Evolutionary conservation across 2,113 vertebrate genomes (phyloP), one percentile per base, ranked within the genome.

Genomic region (Nematolebias whitei): DNA sequence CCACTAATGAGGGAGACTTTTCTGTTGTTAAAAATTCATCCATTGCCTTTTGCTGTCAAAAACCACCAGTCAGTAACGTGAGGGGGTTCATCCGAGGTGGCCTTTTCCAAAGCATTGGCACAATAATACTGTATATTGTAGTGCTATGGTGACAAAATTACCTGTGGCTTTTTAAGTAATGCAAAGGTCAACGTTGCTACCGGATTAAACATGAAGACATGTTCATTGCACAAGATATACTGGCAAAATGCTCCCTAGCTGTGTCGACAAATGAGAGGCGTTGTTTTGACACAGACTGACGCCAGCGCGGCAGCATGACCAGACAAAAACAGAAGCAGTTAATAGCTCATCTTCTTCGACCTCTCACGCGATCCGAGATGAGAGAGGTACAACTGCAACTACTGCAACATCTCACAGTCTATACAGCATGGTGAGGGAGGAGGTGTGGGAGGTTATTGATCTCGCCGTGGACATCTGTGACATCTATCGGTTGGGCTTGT

Each of bases 281-380:
- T 13, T 79, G 74, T 87, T 85, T 76, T 78, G 83, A 82, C 83
- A 85, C 51, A 73, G 72, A 67, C 82, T 79, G 82, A 82, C 59
- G 65, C 72, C 82, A 78, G 55, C 35, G 1, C 0, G 32, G 62
- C 61, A 32, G 32, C 60, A 16, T 0, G 43, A 39, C 50, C 41
- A 84, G 61, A 78, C 59, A 1, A 72, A 80, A 83, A 76, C 69
- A 79, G 76, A 23, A 54, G 38, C 18, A 58, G 65, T 71, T 60
- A 35, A 65, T 68, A 69, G 72, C 76, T 87, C 65, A 63, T 72
- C 26, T 78, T 86, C 83, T 67, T 18, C 62, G 52, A 20, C 14
- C 66, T 84, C 71, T 74, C 79, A 82, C 68, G 60, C 80, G 66
- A 87, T 55, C 39, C 10, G 48, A 74, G 61, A 66, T 53, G 70